Percentiles rank a stretch among this genome's conserved stretches.
Conservation (phyloP, 92 coral and sea anemone species). For the Anthopleura xanthogrammica region DNA sequence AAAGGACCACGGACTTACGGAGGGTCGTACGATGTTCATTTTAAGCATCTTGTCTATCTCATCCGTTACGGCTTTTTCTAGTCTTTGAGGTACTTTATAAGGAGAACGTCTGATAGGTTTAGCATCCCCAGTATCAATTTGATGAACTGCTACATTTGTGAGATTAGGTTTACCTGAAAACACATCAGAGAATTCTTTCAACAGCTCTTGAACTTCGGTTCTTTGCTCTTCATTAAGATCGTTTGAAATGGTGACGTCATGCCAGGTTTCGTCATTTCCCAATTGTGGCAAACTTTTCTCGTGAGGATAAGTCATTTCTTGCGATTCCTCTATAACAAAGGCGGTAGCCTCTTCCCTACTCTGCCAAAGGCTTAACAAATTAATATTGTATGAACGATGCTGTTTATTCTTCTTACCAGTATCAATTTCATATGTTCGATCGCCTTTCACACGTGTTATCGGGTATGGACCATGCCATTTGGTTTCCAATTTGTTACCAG, state of each 20-base stretch:
- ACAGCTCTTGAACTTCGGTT: slow-evolving; percentile 1
- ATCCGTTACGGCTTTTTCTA: slow-evolving; percentile 37
- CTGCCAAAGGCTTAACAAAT: slow-evolving; percentile 40
- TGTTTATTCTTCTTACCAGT: slow-evolving; percentile 19
- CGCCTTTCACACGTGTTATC: slow-evolving; percentile 34
- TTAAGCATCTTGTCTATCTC: slow-evolving; percentile 52
- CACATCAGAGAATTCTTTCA: slow-evolving; percentile 31
- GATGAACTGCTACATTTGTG: slow-evolving; percentile 16
- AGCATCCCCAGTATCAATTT: slow-evolving; percentile 43
- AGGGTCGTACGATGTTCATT: slow-evolving; percentile 49
- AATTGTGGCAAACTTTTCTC: slow-evolving; percentile 29
- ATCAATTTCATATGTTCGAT: slow-evolving; percentile 38
- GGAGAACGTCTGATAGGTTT: slow-evolving; percentile 41
- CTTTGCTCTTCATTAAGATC: slow-evolving; percentile 17
- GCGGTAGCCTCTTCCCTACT: slow-evolving; percentile 28
- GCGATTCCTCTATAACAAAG: slow-evolving; percentile 25
- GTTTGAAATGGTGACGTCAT: slow-evolving; percentile 25
- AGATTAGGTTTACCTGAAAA: slow-evolving; percentile 21
- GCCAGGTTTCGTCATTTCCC: slow-evolving; percentile 29
- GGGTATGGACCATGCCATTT: slow-evolving; percentile 49
- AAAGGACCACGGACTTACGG: slow-evolving; percentile 46
- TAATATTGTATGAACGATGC: slow-evolving; percentile 39
- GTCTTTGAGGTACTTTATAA: slow-evolving; percentile 42
- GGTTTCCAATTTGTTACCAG: slow-evolving; percentile 34
- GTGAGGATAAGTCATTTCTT: slow-evolving; percentile 27